Conservation (phyloP, 1,140 invertebrate genomes). For the Antheraea mylitta region DNA sequence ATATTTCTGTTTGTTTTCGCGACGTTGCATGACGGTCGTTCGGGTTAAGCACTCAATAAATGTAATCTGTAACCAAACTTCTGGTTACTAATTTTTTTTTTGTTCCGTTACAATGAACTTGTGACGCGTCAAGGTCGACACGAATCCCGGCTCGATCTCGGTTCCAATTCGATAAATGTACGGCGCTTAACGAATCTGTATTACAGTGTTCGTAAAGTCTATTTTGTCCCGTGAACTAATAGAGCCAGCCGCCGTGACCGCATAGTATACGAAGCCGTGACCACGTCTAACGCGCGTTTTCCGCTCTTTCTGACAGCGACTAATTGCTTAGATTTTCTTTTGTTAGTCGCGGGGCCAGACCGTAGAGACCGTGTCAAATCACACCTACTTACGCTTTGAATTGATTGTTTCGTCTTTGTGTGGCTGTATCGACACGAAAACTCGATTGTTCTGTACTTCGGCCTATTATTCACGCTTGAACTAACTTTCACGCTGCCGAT, state of each 20-base stretch:
- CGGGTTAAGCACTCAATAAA: conserved; percentile 48
- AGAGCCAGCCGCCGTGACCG: conserved; percentile 45
- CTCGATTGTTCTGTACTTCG: conserved; percentile 61
- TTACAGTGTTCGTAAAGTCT: conserved; percentile 33
- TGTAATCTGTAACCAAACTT: conserved; percentile 26
- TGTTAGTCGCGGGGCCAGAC: conserved; percentile 72
- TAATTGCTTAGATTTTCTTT: conserved; percentile 79
- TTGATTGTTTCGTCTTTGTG: conserved; percentile 76
- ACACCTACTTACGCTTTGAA: conserved; percentile 74
- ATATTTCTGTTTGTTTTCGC: conserved; percentile 18
- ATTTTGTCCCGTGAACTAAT: conserved; percentile 25
- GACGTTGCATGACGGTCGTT: conserved; percentile 36
- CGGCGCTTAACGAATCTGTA: conserved; percentile 1
- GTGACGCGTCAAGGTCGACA: conserved; percentile 26
- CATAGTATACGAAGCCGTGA: conserved; percentile 54
- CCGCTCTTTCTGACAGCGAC: conserved; percentile 76
- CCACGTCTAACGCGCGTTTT: conserved; percentile 74
- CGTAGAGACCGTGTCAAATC: conserved; percentile 68
- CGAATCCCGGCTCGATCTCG: neutral
- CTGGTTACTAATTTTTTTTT: conserved; percentile 17
- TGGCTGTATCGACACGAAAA: conserved; percentile 69
- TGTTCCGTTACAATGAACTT: conserved; percentile 26
- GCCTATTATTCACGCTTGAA: conserved; percentile 62
- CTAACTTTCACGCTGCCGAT: conserved; percentile 63
- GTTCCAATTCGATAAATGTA: neutral